A percentile compares a stretch with the other conserved stretches of the same genome.
These are phyloP conservation scores for Listronotus oregonensis DNA, from an alignment of 1,140 invertebrate genomes.

Conservation along the genomic window DNA sequence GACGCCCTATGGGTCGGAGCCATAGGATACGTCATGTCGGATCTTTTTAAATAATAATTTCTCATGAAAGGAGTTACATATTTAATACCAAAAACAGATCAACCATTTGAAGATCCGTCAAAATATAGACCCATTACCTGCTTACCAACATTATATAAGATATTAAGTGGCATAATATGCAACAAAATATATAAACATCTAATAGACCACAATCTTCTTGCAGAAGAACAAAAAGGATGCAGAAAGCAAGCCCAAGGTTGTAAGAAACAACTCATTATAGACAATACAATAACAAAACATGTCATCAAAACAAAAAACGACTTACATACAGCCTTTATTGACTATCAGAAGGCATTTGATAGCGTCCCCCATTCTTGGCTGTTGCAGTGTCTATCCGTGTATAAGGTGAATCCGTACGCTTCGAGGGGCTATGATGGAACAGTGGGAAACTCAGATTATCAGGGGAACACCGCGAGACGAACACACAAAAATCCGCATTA, in stretches of 20 bases:
- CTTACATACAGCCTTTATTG: slow-evolving; percentile 33
- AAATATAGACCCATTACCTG: slow-evolving; percentile 27
- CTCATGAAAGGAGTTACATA: slow-evolving; percentile 17
- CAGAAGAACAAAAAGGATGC: slow-evolving; percentile 43
- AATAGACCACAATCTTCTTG: slow-evolving; percentile 26
- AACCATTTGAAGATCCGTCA: slow-evolving; percentile 4
- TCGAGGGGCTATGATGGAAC: slow-evolving; percentile 2
- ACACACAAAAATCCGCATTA: background rate
- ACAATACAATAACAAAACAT: slow-evolving; percentile 33
- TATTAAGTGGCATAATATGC: slow-evolving; percentile 11
- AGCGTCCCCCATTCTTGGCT: slow-evolving; percentile 37
- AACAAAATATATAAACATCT: slow-evolving; percentile 23
- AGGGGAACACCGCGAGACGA: background rate
- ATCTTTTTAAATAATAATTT: too few species aligned
- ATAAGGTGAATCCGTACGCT: slow-evolving; percentile 27
- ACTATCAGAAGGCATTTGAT: slow-evolving; percentile 42
- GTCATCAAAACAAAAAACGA: slow-evolving; percentile 24
- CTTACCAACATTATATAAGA: slow-evolving; percentile 24
- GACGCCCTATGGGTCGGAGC: too few species aligned
- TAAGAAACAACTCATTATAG: slow-evolving; percentile 39
- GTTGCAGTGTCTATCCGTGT: slow-evolving; percentile 30
- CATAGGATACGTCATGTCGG: too few species aligned
- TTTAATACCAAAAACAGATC: slow-evolving; percentile 17
- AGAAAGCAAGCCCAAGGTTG: slow-evolving; percentile 26
- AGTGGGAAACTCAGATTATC: background rate